A percentile compares a stretch with the other conserved stretches of the same genome.
Evolutionary conservation across 1,140 invertebrate species (phyloP).

Genomic region (Tetranychus urticae): DNA sequence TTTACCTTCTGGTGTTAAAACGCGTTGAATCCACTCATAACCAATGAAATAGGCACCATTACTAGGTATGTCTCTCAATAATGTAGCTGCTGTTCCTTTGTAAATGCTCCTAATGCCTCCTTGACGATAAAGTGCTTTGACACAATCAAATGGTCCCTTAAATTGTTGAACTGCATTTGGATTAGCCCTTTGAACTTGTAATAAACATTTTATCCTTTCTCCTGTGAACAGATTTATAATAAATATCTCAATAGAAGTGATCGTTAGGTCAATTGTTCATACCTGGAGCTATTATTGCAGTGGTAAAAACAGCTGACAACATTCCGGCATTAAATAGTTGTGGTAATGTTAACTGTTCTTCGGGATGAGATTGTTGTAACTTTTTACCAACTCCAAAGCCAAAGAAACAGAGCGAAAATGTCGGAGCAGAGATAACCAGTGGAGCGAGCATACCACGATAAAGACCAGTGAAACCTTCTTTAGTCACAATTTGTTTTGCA

Average conservation of each 20-base stretch:
- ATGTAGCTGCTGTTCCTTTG: slow-evolving; percentile 76
- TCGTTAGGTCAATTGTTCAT: not conserved
- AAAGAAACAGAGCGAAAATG: slow-evolving; percentile 74
- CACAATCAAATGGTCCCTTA: slow-evolving; percentile 72
- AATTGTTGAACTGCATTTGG: slow-evolving; percentile 36
- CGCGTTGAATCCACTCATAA: slow-evolving; percentile 66
- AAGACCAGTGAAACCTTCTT: slow-evolving; percentile 37
- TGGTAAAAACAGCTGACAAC: slow-evolving; percentile 62
- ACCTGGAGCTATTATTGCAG: slow-evolving; percentile 78
- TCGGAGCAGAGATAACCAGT: slow-evolving; percentile 31
- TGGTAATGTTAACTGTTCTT: slow-evolving; percentile 36
- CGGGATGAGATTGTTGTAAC: slow-evolving; percentile 29
- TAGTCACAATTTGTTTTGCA: slow-evolving; percentile 62
- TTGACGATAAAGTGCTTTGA: slow-evolving; percentile 66
- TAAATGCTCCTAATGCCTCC: slow-evolving; percentile 83
- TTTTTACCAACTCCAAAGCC: slow-evolving; percentile 82
- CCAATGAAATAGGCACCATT: slow-evolving; percentile 91
- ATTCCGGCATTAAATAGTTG: slow-evolving; percentile 78
- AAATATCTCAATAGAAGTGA: slow-evolving; percentile 21
- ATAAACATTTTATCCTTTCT: slow-evolving; percentile 86
- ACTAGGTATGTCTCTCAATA: slow-evolving; percentile 67
- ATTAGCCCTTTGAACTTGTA: slow-evolving; percentile 38
- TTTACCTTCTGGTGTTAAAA: slow-evolving; percentile 34
- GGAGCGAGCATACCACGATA: slow-evolving; percentile 39
- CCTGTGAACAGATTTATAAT: slow-evolving; percentile 18